phyloP scores from a whole-genome alignment of 2,797 vertebrate species.

The Clarias laeviceps region DNA sequence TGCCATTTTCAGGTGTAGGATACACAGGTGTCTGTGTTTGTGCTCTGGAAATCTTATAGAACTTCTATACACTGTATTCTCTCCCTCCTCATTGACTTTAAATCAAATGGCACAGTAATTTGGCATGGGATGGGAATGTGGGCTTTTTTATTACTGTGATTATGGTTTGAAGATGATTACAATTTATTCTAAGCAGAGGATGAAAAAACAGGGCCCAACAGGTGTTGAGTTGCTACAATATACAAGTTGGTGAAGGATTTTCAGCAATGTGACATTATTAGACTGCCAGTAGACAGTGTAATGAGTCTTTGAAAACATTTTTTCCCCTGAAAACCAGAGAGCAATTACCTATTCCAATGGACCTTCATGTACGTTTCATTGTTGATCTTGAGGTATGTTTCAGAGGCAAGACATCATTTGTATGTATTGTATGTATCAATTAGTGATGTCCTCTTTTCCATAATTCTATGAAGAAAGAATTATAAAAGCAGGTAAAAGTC shows the following conservation, averaged over 20 bases:
- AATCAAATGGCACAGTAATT: slow-evolving; percentile 76
- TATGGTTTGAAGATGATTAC: slow-evolving; percentile 79
- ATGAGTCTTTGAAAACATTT: slow-evolving; percentile 67
- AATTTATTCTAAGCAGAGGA: slow-evolving; percentile 80
- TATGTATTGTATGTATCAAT: too few relatives aligned
- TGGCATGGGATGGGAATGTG: slow-evolving; percentile 72
- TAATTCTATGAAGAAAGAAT: background rate
- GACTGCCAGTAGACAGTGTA: slow-evolving; percentile 65
- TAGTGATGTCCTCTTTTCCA: background rate
- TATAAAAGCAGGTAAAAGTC: background rate
- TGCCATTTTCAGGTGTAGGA: slow-evolving; percentile 66
- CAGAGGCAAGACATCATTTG: slow-evolving; percentile 26
- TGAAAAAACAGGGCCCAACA: slow-evolving; percentile 75
- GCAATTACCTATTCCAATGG: slow-evolving; percentile 75
- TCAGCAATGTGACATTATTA: slow-evolving; percentile 65
- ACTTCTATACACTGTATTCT: slow-evolving; percentile 25
- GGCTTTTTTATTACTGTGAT: slow-evolving; percentile 75
- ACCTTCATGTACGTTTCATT: slow-evolving; percentile 54
- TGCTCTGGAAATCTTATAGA: slow-evolving; percentile 12
- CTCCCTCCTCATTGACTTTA: slow-evolving; percentile 64
- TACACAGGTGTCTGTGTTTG: slow-evolving; percentile 56
- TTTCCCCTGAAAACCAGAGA: slow-evolving; percentile 45
- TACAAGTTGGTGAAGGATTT: slow-evolving; percentile 75
- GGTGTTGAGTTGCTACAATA: slow-evolving; percentile 79
- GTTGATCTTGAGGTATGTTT: slow-evolving; percentile 33